A percentile compares a stretch with the other conserved stretches of the same genome.
Evolutionary conservation across 2,888 invertebrate genomes (phyloP).

Genomic region (Macaria notata): DNA sequence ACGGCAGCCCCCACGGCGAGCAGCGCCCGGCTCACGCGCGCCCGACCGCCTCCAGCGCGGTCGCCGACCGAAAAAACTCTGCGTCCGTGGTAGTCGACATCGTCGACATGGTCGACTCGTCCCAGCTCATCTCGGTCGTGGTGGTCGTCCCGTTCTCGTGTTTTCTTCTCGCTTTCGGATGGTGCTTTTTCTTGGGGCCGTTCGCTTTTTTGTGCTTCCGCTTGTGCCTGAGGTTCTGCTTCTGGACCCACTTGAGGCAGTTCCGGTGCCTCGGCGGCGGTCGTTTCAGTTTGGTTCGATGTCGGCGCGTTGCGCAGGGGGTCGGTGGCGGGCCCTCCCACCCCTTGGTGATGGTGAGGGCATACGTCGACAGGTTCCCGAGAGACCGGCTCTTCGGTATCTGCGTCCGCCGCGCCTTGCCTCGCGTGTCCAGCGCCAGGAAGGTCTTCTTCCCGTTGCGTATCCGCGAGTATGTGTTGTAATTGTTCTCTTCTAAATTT

Average conservation of each 20-base stretch:
- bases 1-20: slow-evolving; percentile 77
- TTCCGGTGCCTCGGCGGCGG: slow-evolving; percentile 70
- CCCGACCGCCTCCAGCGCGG: slow-evolving; percentile 80
- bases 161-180: slow-evolving; percentile 81
- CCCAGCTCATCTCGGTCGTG: slow-evolving; percentile 73
- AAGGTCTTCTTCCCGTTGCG: slow-evolving; percentile 85
- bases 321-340: slow-evolving; percentile 63
- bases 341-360: slow-evolving; percentile 81
- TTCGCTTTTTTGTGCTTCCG: slow-evolving; percentile 78
- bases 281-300: slow-evolving; percentile 70
- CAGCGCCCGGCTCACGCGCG: slow-evolving; percentile 75
- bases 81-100: slow-evolving; percentile 77
- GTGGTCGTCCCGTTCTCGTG: slow-evolving; percentile 73
- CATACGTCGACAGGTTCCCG: slow-evolving; percentile 89
- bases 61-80: slow-evolving; percentile 82
- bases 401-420: slow-evolving; percentile 88
- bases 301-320: slow-evolving; percentile 66
- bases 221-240: slow-evolving; percentile 67
- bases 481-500: slow-evolving; percentile 91
- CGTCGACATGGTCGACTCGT: slow-evolving; percentile 77
- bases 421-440: slow-evolving; percentile 89
- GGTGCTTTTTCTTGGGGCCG: slow-evolving; percentile 77
- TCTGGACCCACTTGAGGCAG: slow-evolving; percentile 75
- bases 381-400: slow-evolving; percentile 85
- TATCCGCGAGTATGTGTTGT: slow-evolving; percentile 92